phyloP scores from a whole-genome alignment of 2,113 vertebrate genomes.

The Siniperca knerii region DNA sequence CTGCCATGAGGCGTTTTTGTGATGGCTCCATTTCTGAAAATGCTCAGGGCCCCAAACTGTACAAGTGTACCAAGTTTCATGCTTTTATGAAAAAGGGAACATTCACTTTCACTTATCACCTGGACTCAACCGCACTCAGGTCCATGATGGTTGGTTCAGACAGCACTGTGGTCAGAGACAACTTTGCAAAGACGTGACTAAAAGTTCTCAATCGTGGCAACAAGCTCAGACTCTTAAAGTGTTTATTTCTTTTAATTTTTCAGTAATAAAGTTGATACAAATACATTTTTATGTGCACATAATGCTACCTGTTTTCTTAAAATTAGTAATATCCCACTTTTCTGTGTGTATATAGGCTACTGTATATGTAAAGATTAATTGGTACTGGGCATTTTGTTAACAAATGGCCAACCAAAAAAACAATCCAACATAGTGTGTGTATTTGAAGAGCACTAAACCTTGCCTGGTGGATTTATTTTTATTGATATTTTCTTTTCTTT shows the following conservation, averaged over 20 bases:
- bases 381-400: neutral
- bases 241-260: neutral
- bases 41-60: too few species aligned
- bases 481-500: neutral
- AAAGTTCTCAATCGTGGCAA: neutral
- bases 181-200: neutral
- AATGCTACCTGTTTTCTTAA: neutral
- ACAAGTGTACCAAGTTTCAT: too few species aligned
- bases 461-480: neutral
- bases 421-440: neutral
- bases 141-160: neutral
- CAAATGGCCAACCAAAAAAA: neutral
- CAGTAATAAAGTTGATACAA: neutral
- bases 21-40: too few species aligned
- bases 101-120: too few species aligned
- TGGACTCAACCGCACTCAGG: neutral
- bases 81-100: too few species aligned
- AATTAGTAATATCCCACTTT: neutral
- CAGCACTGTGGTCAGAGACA: neutral
- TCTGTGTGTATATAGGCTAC: neutral
- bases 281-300: neutral
- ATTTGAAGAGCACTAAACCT: neutral
- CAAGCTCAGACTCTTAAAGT: neutral
- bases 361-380: neutral
- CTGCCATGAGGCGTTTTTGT: too few species aligned